Evolutionary conservation across 2,113 vertebrate species (phyloP).

Genomic region (Onychostoma macrolepis): DNA sequence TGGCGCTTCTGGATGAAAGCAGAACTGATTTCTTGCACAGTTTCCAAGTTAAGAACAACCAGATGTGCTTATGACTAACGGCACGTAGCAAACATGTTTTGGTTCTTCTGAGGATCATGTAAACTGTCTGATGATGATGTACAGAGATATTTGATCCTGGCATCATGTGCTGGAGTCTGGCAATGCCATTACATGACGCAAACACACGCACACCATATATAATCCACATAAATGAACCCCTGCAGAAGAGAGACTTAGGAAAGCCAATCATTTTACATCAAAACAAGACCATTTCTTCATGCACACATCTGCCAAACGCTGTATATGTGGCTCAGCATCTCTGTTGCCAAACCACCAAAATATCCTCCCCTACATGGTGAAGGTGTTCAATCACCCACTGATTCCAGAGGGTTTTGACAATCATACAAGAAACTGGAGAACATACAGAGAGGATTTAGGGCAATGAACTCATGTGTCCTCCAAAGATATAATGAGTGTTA

Average conservation of each 20-base stretch:
- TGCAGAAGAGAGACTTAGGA: neutral
- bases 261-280: neutral
- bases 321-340: neutral
- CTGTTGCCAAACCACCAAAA: neutral
- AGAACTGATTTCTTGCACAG: neutral
- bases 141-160: neutral
- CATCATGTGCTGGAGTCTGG: neutral
- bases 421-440: constrained; percentile 48
- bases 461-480: neutral
- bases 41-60: neutral
- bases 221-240: neutral
- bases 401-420: neutral
- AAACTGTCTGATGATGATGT: neutral
- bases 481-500: neutral
- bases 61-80: neutral
- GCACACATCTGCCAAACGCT: neutral
- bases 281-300: neutral
- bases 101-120: neutral
- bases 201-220: neutral
- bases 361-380: constrained; percentile 17
- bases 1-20: neutral
- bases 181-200: neutral
- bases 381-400: neutral
- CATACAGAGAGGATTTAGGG: constrained; percentile 42
- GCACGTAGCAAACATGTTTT: constrained; percentile 10